Evolutionary conservation across 2,797 vertebrate species (phyloP).

Genomic region (Sebastes kiyomatsui): DNA sequence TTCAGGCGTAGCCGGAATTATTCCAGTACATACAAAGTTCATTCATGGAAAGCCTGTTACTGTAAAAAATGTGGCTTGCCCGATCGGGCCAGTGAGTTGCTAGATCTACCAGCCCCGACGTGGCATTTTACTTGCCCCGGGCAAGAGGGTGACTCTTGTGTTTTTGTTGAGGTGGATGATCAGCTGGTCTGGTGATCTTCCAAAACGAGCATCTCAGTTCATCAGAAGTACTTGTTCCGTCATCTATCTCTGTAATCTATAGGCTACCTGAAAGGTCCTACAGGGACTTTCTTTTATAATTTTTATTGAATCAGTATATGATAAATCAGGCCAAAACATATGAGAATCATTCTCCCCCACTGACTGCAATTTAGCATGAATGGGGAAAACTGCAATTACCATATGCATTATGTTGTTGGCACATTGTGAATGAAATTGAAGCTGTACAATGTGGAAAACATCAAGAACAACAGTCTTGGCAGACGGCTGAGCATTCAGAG

Average conservation of each 20-base stretch:
- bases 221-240: neutral
- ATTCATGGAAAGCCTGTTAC: neutral
- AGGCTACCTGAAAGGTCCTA: neutral
- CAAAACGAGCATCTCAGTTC: neutral
- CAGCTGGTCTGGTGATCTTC: neutral
- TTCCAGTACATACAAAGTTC: neutral
- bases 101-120: no score
- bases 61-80: neutral
- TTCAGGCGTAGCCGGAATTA: neutral
- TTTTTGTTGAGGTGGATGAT: no score
- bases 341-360: neutral
- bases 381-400: neutral
- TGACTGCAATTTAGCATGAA: constrained; percentile 7
- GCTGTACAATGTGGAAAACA: constrained; percentile 31
- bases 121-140: no score
- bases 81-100: no score
- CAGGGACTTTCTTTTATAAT: neutral
- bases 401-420: constrained; percentile 16
- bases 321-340: neutral
- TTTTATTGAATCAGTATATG: neutral
- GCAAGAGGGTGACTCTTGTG: no score
- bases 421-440: neutral
- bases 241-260: neutral
- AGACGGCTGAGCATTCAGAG: neutral
- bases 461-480: constrained; percentile 15